Conservation (phyloP, 2,113 vertebrate genomes). For the Laticauda laticaudata region DNA sequence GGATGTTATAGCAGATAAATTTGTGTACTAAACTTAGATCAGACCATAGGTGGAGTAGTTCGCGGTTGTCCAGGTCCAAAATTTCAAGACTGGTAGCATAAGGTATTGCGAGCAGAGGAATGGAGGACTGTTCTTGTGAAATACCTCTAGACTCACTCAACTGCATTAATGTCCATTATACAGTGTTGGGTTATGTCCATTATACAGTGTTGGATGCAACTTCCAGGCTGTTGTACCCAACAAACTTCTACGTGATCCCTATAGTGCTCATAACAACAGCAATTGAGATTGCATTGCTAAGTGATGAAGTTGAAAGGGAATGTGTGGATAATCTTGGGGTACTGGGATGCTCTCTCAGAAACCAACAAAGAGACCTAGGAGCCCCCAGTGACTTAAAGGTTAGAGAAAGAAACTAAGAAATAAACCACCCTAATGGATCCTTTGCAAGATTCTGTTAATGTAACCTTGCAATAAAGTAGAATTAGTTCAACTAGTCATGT, state of each 20-base stretch:
- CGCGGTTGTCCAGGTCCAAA: too few species aligned
- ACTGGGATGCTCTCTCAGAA: neutral
- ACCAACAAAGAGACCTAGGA: neutral
- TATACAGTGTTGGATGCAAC: too few species aligned
- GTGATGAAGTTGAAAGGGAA: neutral
- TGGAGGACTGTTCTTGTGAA: too few species aligned
- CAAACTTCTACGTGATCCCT: neutral
- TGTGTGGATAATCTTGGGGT: neutral
- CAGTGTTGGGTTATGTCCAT: too few species aligned
- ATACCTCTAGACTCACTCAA: too few species aligned
- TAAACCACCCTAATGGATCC: neutral
- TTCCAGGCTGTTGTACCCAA: too few species aligned
- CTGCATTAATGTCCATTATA: too few species aligned
- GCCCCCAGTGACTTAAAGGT: neutral
- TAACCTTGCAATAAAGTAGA: neutral
- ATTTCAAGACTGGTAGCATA: too few species aligned
- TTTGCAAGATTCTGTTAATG: neutral
- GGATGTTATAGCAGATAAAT: too few species aligned
- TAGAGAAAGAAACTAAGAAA: neutral
- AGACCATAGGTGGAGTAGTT: too few species aligned
- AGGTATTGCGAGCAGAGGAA: too few species aligned
- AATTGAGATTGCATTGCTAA: neutral
- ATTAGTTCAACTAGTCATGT: neutral
- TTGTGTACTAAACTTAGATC: too few species aligned
- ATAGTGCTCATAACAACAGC: neutral